phyloP scores from a whole-genome alignment of 2,888 invertebrate species.

The Fragum fragum region DNA sequence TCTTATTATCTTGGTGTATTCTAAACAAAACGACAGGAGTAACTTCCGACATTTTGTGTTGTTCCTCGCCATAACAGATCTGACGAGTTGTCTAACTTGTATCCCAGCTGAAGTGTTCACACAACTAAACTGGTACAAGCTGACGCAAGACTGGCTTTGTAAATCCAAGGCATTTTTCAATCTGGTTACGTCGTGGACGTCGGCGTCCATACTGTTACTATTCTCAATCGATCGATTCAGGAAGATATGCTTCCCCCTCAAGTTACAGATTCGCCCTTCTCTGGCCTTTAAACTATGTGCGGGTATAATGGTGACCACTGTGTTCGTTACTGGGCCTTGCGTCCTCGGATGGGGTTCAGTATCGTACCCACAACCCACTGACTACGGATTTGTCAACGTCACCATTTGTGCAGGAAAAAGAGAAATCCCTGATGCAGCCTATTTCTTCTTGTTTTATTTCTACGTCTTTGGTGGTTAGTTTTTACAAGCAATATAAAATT shows the following conservation, averaged over 20 bases:
- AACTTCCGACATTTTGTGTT: constrained; percentile 25
- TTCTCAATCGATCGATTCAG: constrained; percentile 14
- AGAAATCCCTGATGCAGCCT: background rate
- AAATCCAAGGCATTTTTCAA: constrained; percentile 13
- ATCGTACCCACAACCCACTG: background rate
- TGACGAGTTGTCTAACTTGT: constrained; percentile 6
- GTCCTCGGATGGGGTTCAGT: background rate
- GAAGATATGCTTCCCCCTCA: constrained; percentile 20
- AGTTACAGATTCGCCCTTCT: constrained; percentile 11
- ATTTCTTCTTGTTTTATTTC: background rate
- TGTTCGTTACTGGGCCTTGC: background rate
- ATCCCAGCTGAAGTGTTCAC: constrained; percentile 11
- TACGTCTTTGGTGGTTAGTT: constrained; percentile 7
- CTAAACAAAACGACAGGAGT: background rate
- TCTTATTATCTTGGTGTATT: constrained; percentile 6
- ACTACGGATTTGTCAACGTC: background rate
- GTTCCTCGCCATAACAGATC: constrained; percentile 4
- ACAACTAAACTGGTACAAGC: constrained; percentile 13
- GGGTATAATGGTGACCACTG: background rate
- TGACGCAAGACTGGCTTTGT: constrained; percentile 1
- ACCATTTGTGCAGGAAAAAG: background rate
- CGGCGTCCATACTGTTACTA: constrained; percentile 14
- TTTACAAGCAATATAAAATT: too few relatives aligned
- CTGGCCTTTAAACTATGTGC: background rate
- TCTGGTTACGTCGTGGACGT: constrained; percentile 10